Evolutionary conservation across 2,113 vertebrate species (phyloP).

Genomic region (Xenopus laevis): DNA sequence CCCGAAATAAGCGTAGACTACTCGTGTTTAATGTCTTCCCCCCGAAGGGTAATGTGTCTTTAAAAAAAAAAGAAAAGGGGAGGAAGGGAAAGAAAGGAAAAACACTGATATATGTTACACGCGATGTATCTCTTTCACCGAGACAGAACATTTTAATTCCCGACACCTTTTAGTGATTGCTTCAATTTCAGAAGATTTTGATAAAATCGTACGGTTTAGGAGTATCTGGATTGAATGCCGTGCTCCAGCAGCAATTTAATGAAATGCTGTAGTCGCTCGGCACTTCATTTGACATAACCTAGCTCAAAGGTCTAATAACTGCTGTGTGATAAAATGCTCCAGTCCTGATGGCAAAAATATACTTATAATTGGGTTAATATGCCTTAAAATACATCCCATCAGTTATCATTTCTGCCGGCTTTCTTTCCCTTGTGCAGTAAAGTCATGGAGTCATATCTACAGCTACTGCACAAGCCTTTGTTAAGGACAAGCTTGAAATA

Average conservation of each 20-base stretch:
- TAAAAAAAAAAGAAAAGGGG: conserved; percentile 53
- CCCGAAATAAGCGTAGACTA: conserved; percentile 59
- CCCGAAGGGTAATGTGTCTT: conserved; percentile 80
- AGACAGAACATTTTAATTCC: conserved; percentile 90
- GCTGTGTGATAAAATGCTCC: conserved; percentile 79
- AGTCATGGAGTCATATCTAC: conserved; percentile 41
- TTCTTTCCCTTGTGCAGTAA: conserved; percentile 54
- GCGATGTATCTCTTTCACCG: conserved; percentile 78
- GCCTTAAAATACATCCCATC: conserved; percentile 97
- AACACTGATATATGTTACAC: conserved; percentile 81
- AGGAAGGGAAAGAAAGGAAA: conserved; percentile 34
- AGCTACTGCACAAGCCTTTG: neutral
- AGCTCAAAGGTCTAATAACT: conserved; percentile 75
- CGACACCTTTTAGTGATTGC: conserved; percentile 88
- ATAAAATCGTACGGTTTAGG: conserved; percentile 84
- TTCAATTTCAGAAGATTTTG: conserved; percentile 94
- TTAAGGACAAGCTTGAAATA: too few relatives aligned
- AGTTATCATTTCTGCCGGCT: conserved; percentile 75
- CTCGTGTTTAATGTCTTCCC: conserved; percentile 65
- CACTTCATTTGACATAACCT: conserved; percentile 76
- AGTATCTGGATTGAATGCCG: conserved; percentile 74
- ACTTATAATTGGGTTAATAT: conserved; percentile 98
- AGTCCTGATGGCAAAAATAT: conserved; percentile 86
- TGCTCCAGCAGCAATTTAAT: conserved; percentile 71
- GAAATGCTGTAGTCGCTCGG: conserved; percentile 71